phyloP scores from a whole-genome alignment of 2,797 vertebrate genomes.

The Thunnus albacares region DNA sequence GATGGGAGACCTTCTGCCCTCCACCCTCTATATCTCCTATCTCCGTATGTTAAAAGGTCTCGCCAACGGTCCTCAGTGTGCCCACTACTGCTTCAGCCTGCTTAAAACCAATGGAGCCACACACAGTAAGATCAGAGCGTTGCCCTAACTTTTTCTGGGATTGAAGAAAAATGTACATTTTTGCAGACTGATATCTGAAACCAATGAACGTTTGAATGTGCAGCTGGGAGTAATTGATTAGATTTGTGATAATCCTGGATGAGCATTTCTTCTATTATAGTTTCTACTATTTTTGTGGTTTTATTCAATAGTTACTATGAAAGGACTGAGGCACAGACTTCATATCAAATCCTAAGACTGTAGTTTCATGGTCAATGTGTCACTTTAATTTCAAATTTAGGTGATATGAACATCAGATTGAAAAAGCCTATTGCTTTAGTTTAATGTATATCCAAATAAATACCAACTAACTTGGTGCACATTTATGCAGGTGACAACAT shows the following conservation, averaged over 20 bases:
- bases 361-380: no score
- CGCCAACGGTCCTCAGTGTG: constrained; percentile 94
- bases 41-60: constrained; percentile 96
- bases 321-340: not conserved
- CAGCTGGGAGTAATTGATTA: not conserved
- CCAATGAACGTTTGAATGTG: not conserved
- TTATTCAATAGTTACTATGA: not conserved
- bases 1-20: constrained; percentile 97
- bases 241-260: constrained; percentile 3
- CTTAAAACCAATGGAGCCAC: constrained; percentile 96
- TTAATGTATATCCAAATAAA: not conserved
- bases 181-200: not conserved
- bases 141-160: not conserved
- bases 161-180: not conserved
- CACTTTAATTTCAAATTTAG: not conserved
- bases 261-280: not conserved
- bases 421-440: not conserved
- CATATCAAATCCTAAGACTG: not conserved
- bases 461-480: not conserved
- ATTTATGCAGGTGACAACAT: constrained; percentile 91
- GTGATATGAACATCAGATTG: not conserved
- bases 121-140: constrained; percentile 88
- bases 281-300: not conserved
- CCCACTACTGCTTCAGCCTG: constrained; percentile 98
- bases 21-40: constrained; percentile 96